Percentiles rank a stretch among this genome's conserved stretches.
phyloP scores from a whole-genome alignment of 2,888 invertebrate species.

The Chrysodeixis includens region DNA sequence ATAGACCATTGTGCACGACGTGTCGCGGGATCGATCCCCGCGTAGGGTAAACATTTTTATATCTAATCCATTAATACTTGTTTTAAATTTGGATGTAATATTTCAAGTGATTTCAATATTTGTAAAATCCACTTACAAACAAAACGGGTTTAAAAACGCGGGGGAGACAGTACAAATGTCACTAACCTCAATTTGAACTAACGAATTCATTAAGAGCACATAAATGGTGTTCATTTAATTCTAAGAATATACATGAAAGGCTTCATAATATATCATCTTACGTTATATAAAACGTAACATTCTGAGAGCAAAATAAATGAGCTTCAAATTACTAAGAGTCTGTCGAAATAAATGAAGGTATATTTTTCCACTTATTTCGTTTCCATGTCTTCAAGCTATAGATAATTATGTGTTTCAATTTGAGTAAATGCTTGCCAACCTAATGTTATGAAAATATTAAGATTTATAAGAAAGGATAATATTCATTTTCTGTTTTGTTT shows the following conservation, averaged over 20 bases:
- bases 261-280: slow-evolving; percentile 5
- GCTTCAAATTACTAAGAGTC: slow-evolving; percentile 20
- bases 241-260: slow-evolving; percentile 9
- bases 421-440: slow-evolving; percentile 7
- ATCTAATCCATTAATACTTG: too few relatives aligned
- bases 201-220: not conserved
- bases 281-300: slow-evolving; percentile 24
- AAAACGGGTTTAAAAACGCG: too few relatives aligned
- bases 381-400: slow-evolving; percentile 31
- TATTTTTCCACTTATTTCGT: slow-evolving; percentile 33
- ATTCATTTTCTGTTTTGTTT: too few relatives aligned
- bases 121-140: too few relatives aligned
- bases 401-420: slow-evolving; percentile 31
- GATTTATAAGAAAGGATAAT: slow-evolving; percentile 19
- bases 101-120: too few relatives aligned
- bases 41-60: too few relatives aligned
- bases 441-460: slow-evolving; percentile 1
- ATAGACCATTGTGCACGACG: too few relatives aligned
- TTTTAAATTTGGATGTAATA: too few relatives aligned
- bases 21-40: too few relatives aligned
- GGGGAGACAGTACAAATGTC: not conserved
- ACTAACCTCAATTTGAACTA: not conserved
- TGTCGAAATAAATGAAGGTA: slow-evolving; percentile 3
- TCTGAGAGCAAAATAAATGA: slow-evolving; percentile 32
- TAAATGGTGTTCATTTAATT: not conserved